phyloP scores from a whole-genome alignment of 2,888 invertebrate genomes.

The Subacronicta megacephala region DNA sequence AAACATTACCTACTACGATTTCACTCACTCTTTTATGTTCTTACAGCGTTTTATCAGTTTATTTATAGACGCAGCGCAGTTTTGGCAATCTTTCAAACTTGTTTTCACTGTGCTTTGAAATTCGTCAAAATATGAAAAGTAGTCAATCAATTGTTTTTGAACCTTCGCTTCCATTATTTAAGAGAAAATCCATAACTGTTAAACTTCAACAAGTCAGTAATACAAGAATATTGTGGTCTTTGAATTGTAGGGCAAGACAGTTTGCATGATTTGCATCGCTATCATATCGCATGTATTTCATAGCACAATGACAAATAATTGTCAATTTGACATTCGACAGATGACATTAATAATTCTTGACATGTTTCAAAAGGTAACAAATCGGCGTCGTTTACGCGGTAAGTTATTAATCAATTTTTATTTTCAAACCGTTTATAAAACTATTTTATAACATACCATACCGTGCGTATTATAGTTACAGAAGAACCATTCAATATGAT shows the following conservation, averaged over 20 bases:
- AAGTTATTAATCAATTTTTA: neutral
- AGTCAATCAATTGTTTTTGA: slow-evolving; percentile 87
- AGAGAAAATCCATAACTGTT: slow-evolving; percentile 57
- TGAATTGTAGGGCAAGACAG: too few relatives aligned
- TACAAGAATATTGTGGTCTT: too few relatives aligned
- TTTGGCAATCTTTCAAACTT: slow-evolving; percentile 86
- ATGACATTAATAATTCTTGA: too few relatives aligned
- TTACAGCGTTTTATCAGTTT: slow-evolving; percentile 87
- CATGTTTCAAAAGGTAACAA: too few relatives aligned
- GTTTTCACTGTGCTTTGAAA: slow-evolving; percentile 83
- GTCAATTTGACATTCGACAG: too few relatives aligned
- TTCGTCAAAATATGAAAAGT: slow-evolving; percentile 86
- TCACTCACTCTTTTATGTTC: slow-evolving; percentile 85
- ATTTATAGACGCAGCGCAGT: slow-evolving; percentile 84
- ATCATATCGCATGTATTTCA: too few relatives aligned
- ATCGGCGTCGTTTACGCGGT: slow-evolving; percentile 14
- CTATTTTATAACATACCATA: neutral
- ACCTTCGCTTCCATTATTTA: slow-evolving; percentile 83
- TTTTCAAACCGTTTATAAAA: neutral
- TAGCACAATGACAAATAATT: too few relatives aligned
- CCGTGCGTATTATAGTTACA: too few relatives aligned
- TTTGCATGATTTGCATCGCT: too few relatives aligned
- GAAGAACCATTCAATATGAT: too few relatives aligned
- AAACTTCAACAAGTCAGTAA: slow-evolving; percentile 11
- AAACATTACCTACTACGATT: slow-evolving; percentile 51